Conservation (phyloP, 2,888 invertebrate species). For the Zhuqinia jingwanae region DNA sequence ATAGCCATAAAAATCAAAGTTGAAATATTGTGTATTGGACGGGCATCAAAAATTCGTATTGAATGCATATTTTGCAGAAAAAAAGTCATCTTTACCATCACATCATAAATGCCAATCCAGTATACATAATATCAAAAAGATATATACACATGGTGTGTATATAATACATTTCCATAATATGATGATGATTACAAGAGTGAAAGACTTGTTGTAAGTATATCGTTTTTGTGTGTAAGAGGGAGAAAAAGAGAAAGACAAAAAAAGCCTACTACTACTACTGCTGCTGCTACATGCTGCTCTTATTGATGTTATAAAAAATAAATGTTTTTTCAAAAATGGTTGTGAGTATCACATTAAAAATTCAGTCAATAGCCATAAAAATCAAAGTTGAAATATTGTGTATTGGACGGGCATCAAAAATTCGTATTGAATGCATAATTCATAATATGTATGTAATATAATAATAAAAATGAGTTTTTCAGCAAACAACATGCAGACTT, state of each 20-base stretch:
- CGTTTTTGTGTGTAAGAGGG: conserved; percentile 19
- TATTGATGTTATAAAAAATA: too few relatives aligned
- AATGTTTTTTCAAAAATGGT: conserved; percentile 46
- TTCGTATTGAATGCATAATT: conserved; percentile 74
- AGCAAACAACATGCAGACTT: conserved; percentile 14
- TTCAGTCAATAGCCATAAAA: conserved; percentile 73
- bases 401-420: conserved; percentile 73
- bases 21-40: conserved; percentile 74
- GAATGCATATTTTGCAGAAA: conserved; percentile 70
- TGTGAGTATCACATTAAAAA: conserved; percentile 64
- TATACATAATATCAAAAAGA: too few relatives aligned
- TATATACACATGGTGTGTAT: neutral
- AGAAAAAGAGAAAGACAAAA: conserved; percentile 35
- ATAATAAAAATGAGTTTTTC: conserved; percentile 22
- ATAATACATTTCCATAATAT: too few relatives aligned
- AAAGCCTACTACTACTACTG: conserved; percentile 29
- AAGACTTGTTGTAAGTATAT: too few relatives aligned
- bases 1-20: conserved; percentile 73
- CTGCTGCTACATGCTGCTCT: neutral
- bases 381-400: conserved; percentile 74
- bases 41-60: conserved; percentile 73
- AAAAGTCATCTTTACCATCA: conserved; percentile 38
- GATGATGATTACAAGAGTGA: too few relatives aligned
- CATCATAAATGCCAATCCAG: conserved; percentile 2
- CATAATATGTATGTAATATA: conserved; percentile 29